Percentiles rank a stretch among this genome's conserved stretches.
Conservation (phyloP, 2,797 vertebrate genomes). For the Monodelphis domestica region DNA sequence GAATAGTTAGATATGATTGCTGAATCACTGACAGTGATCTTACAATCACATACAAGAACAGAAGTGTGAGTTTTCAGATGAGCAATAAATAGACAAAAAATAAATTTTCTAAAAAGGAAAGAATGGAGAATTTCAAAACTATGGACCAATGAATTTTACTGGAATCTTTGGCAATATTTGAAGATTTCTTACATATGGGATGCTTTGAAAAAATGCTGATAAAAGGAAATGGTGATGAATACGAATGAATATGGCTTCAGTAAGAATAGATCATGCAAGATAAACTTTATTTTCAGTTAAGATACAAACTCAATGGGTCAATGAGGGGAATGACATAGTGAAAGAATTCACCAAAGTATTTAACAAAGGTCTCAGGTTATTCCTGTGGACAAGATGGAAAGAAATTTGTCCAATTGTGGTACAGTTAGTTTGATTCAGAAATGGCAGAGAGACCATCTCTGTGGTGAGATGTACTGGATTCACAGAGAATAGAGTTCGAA, state of each 20-base stretch:
- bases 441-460: not conserved
- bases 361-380: not conserved
- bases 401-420: not conserved
- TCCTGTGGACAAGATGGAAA: not conserved
- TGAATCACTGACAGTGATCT: not conserved
- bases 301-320: not conserved
- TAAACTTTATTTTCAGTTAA: not conserved
- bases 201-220: not conserved
- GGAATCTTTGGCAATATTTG: not conserved
- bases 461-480: not conserved
- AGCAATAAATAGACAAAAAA: not conserved
- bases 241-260: not conserved
- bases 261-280: not conserved
- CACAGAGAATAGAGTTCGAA: not conserved
- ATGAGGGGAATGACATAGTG: not conserved
- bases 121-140: not conserved
- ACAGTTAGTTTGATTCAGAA: not conserved
- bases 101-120: not conserved
- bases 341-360: not conserved
- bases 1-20: not conserved
- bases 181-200: not conserved
- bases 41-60: not conserved
- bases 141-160: too few species aligned
- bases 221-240: not conserved
- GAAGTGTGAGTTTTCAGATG: not conserved